phyloP scores from a whole-genome alignment of 2,797 vertebrate species.

The Alfaro cultratus region DNA sequence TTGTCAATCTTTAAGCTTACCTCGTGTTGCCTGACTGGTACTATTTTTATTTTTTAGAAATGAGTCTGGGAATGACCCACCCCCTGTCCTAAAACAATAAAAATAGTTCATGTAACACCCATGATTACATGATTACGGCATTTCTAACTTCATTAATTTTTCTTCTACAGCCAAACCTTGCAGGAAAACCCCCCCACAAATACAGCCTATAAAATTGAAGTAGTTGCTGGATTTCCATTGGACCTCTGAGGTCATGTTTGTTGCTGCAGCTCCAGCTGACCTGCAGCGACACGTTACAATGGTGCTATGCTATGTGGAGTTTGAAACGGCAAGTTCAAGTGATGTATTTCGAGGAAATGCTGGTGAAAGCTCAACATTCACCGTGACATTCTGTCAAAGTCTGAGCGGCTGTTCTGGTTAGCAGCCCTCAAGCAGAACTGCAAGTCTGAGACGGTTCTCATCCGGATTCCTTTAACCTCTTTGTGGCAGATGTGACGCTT shows the following conservation, averaged over 20 bases:
- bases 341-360: not conserved
- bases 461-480: not conserved
- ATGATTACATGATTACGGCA: not conserved
- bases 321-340: not conserved
- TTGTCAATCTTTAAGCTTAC: not conserved
- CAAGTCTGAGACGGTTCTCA: not conserved
- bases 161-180: not conserved
- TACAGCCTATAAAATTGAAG: not conserved
- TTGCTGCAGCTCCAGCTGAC: not conserved
- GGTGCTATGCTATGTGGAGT: not conserved
- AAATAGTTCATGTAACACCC: not conserved
- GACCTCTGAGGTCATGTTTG: not conserved
- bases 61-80: not conserved
- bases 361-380: not conserved
- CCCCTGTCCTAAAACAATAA: too few species aligned
- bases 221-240: not conserved
- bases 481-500: too few species aligned
- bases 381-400: not conserved
- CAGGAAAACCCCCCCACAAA: not conserved
- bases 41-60: not conserved
- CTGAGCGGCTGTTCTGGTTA: not conserved
- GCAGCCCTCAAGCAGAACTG: not conserved
- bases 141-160: not conserved
- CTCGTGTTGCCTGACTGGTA: not conserved
- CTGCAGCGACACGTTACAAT: slow-evolving; percentile 16